Evolutionary conservation across 2,888 invertebrate genomes (phyloP).

Genomic region (Pterobdella sp.): DNA sequence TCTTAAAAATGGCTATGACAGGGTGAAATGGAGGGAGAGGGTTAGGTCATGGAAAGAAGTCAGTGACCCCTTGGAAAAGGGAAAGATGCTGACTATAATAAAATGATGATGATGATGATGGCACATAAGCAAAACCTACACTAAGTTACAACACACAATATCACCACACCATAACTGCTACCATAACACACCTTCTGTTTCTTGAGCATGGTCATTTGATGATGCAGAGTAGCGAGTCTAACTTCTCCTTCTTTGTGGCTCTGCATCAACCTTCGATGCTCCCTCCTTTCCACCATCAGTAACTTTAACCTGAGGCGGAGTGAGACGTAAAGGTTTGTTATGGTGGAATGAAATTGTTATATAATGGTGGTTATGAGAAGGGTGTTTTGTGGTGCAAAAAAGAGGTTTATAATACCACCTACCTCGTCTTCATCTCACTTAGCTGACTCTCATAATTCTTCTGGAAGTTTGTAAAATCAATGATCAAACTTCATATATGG

Average conservation of each 20-base stretch:
- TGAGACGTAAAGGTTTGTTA: background rate
- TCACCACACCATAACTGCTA: background rate
- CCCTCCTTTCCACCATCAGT: conserved; percentile 75
- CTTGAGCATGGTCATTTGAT: conserved; percentile 73
- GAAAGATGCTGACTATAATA: background rate
- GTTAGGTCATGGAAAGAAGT: no score
- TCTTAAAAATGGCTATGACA: no score
- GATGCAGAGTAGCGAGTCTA: conserved; percentile 64
- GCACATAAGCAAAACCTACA: background rate
- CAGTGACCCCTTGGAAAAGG: no score
- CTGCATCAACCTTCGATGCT: conserved; percentile 73
- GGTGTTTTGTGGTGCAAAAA: background rate
- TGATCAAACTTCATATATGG: background rate
- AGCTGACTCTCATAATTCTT: conserved; percentile 40
- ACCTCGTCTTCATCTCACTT: conserved; percentile 70
- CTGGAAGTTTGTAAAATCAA: conserved; percentile 16
- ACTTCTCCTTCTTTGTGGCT: conserved; percentile 71
- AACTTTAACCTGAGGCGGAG: conserved; percentile 69
- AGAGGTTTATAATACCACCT: conserved; percentile 57
- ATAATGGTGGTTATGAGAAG: background rate
- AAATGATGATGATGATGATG: background rate
- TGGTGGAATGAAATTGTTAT: background rate
- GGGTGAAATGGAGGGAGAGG: no score
- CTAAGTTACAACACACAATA: conserved; percentile 8
- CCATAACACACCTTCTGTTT: conserved; percentile 62